Base-by-base conservation (phyloP, 2,113 vertebrate species). In the Xenopus laevis region DNA sequence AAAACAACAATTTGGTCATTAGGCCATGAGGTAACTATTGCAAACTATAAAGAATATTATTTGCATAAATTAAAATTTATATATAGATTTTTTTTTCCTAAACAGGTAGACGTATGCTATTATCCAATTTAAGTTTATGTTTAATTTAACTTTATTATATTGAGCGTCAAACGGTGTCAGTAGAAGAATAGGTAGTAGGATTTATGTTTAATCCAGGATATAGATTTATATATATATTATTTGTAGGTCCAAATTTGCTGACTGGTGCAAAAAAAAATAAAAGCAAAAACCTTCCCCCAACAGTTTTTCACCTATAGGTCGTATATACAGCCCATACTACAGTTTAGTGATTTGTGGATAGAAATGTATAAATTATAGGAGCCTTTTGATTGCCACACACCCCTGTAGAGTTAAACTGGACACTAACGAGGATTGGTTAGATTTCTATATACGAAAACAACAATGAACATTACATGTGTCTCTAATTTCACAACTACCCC, bases 11-110 rank as follows among this genome's bases (percentile, higher is more conserved):
- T 88, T 92, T 93, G 94, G 93, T 91, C 94, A 88, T 85, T 89
- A 92, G 92, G 93, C 91, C 93, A 91, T 91, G 95, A 98, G 94
- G 95, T 98, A 97, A 95, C 93, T 88, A 86, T 92, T 89, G 86
- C 85, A 91, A 90, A 89, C 89, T 87, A 93, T 93, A 92, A 91
- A 94, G 83, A 86, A 87, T 90, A 81, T 9, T 80, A 84, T 88
- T 82, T 84, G 84, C 79, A 86, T 63, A 78, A 86, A 79, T 89
- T 78, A 85, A 84, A 80, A 80, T 76, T 82, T 64, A 50, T 55
- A 55, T 55, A 55, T 55, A 55, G 1, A 27, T 27, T 27, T 27
- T 65, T 83, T 83, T 68, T 83, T 79, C 65, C 71, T 0, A 79
- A 82, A 86, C 85, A 1, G 77, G 83, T 91, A 91, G 80, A 92